Evolutionary conservation across 2,888 invertebrate genomes (phyloP), one percentile per base, ranked within the genome.

Genomic region (Philhelius pedissequus): DNA sequence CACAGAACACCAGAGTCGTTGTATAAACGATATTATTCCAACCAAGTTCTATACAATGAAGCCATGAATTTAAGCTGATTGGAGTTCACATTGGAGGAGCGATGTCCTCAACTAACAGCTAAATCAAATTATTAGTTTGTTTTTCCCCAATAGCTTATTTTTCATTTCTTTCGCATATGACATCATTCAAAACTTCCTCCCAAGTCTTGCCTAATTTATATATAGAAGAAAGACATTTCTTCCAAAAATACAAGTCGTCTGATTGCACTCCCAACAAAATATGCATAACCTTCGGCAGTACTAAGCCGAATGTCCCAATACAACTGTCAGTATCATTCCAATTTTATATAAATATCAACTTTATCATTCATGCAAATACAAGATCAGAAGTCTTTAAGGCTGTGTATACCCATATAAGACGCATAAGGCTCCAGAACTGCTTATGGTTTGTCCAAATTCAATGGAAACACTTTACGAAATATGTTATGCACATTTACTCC

Each of bases 261-360:
- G 15, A 32, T 32, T 32, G 1, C 9, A 1, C 7, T 3, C n/a
- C 38, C 20, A 25, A n/a, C 5, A 4, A 50, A n/a, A 13, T 50
- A 25, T 30, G 15, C 8, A 52, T 8, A n/a, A 5, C 6, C 6
- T 32, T 11, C 2, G 4, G 1, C 11, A 32, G 6, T 15, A 30
- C 8, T 13, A 2, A 35, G 9, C n/a, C 4, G 4, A 25, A 58
- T 15, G 9, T 30, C 9, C 15, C 22, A 60, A 60, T 40, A 40
- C 38, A 60, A 60, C 40, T 27, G 60, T 60, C 40, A 60, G 11
- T 25, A 6, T 27, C 11, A 40, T 6, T 40, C 6, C 40, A 60
- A 18, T 22, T 60, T 60, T 5, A 60, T 60, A 60, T 60, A 60
- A 60, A 60, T 40, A 60, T 60, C 38, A 60, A 11, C 27, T 25